These are phyloP conservation scores for Macropus fuliginosus DNA, from an alignment of 2,797 vertebrate species.

Conservation along the genomic window DNA sequence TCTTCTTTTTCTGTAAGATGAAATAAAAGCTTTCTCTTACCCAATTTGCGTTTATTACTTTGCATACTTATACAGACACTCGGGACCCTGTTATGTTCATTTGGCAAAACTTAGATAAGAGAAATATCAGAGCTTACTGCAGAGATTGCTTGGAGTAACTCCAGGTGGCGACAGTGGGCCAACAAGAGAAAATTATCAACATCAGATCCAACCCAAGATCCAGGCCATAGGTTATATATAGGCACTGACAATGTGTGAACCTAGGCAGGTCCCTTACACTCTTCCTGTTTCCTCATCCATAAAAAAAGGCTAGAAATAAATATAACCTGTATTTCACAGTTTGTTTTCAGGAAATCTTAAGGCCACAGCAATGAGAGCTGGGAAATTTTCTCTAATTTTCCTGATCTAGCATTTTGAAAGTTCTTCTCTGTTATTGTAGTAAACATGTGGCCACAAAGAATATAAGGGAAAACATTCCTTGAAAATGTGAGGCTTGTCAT, in stretches of 20 bases:
- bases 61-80: not conserved
- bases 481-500: not conserved
- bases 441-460: not conserved
- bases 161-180: not conserved
- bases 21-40: not conserved
- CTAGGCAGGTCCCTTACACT: not conserved
- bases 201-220: not conserved
- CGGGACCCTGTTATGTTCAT: not conserved
- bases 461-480: not conserved
- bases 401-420: not conserved
- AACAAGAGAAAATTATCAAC: not conserved
- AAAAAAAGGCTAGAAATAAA: not conserved
- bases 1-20: not conserved
- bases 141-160: not conserved
- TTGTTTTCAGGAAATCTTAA: not conserved
- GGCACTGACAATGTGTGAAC: not conserved
- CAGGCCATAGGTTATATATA: not conserved
- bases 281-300: not conserved
- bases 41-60: not conserved
- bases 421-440: not conserved
- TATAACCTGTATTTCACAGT: not conserved
- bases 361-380: not conserved
- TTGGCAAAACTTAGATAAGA: not conserved
- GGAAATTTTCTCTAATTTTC: not conserved
- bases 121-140: not conserved